These are phyloP conservation scores for Zeuzera pyrina DNA, from an alignment of 2,888 invertebrate species.

Conservation along the genomic window DNA sequence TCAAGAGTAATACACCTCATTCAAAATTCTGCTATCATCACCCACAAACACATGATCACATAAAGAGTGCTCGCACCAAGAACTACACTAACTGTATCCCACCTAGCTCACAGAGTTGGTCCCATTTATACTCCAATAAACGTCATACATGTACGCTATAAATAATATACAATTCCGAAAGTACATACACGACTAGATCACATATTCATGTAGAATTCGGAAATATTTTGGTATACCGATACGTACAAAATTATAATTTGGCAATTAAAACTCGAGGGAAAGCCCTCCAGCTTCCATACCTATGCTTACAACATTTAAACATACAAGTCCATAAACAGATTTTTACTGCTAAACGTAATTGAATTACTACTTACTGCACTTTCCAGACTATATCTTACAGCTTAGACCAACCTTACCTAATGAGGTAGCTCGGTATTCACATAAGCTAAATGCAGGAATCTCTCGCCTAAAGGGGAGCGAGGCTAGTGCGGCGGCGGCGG, in stretches of 20 bases:
- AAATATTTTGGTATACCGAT: constrained; percentile 68
- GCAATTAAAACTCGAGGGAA: constrained; percentile 44
- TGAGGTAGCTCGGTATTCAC: constrained; percentile 63
- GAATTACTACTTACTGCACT: constrained; percentile 47
- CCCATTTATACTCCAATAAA: constrained; percentile 61
- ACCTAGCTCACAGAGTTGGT: constrained; percentile 62
- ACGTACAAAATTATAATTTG: constrained; percentile 62
- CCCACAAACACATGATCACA: constrained; percentile 2
- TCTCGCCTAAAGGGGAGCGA: constrained; percentile 21
- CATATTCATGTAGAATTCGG: constrained; percentile 73
- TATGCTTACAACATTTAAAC: constrained; percentile 32
- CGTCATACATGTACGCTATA: constrained; percentile 57
- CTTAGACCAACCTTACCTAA: constrained; percentile 64
- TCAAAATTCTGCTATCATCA: constrained; percentile 35
- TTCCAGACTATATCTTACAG: constrained; percentile 53
- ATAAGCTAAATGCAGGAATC: constrained; percentile 59
- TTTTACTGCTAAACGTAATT: constrained; percentile 39
- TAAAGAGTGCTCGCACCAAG: constrained; percentile 5
- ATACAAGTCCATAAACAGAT: constrained; percentile 38
- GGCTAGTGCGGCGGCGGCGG: constrained; percentile 62
- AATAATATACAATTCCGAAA: constrained; percentile 70
- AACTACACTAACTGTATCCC: constrained; percentile 8
- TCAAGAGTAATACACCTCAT: constrained; percentile 46
- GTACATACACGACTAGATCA: constrained; percentile 73
- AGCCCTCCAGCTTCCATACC: constrained; percentile 20